phyloP scores from a whole-genome alignment of 2,113 vertebrate species.

The Siphamia tubifer region DNA sequence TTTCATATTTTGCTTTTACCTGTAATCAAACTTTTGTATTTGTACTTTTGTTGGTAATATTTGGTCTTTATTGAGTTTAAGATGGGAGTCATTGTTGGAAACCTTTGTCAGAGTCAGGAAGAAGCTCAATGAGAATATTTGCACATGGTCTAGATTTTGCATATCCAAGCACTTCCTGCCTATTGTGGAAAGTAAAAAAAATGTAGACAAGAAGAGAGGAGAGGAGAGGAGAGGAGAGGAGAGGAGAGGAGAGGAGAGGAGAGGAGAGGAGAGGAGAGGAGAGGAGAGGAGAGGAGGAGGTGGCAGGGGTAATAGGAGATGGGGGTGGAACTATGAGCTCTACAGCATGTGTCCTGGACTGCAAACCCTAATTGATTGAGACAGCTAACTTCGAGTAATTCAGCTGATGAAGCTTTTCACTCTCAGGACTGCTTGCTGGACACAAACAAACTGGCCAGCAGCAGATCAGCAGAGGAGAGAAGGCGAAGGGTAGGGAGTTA shows the following conservation, averaged over 20 bases:
- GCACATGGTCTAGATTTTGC: no score
- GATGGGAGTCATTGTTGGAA: no score
- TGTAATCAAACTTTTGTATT: no score
- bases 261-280: constrained; percentile 34
- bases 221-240: background rate
- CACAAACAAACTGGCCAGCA: constrained; percentile 57
- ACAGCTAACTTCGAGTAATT: constrained; percentile 78
- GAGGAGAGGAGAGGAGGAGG: constrained; percentile 45
- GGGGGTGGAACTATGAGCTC: constrained; percentile 9
- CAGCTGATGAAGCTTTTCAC: constrained; percentile 77
- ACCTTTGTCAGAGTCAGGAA: no score
- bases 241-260: background rate
- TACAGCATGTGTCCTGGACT: constrained; percentile 25
- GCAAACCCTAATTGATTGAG: constrained; percentile 68
- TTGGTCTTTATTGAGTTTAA: no score
- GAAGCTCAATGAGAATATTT: no score
- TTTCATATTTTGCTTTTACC: no score
- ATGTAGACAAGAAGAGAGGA: no score
- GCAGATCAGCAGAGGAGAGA: constrained; percentile 30
- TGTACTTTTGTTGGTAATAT: no score
- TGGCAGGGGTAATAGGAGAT: constrained; percentile 14
- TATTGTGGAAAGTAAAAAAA: no score
- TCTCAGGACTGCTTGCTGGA: constrained; percentile 70
- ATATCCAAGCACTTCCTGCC: no score
- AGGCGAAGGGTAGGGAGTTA: constrained; percentile 44